Base-by-base conservation (phyloP, 2,888 invertebrate genomes). In the Rugalucina vietnamica region DNA sequence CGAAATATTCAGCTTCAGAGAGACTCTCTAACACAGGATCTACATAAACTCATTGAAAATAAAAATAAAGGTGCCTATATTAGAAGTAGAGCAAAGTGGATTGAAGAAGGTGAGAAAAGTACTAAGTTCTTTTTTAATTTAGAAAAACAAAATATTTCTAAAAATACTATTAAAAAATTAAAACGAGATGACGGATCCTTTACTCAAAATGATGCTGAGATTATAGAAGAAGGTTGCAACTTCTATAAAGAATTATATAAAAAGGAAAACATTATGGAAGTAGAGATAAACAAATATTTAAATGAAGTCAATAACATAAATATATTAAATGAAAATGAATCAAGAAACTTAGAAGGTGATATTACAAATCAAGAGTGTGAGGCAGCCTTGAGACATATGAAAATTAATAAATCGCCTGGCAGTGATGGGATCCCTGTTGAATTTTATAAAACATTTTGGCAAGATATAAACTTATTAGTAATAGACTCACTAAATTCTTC, bases 121-220 rank as follows among this genome's bases (percentile, higher is more conserved):
- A 57, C 37, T 1, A 70, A 73, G 43, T 73, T 37, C 37, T 49
- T 77, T 96, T 97, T 91, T 95, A 96, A 76, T 27, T 14, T 54
- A 34, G 78, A 78, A 72, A 78, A 72, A 39, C 29, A 69, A 34
- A 71, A 49, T 24, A 70, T 70, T 21, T 37, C 77, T 43, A 72
- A 71, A n/a, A 71, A 78, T 32, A 32, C 57, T 24, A 78, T 71
- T n/a, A 34, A 71, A 21, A 39, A 21, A 27, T 24, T 78, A 1
- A 39, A n/a, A 71, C 27, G 32, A 14, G 50, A 72, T 27, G 57
- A 54, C 36, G 29, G 54, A 69, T 36, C 32, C 14, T 18, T 29
- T 24, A 72, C 37, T 14, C 14, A 54, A 54, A 14, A 18, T 18
- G 54, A 54, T 8, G 21, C 54, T 14, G 54, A 54, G 4, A 21